Base-by-base conservation (phyloP, 2,797 vertebrate species). In the Moxostoma hubbsi region DNA sequence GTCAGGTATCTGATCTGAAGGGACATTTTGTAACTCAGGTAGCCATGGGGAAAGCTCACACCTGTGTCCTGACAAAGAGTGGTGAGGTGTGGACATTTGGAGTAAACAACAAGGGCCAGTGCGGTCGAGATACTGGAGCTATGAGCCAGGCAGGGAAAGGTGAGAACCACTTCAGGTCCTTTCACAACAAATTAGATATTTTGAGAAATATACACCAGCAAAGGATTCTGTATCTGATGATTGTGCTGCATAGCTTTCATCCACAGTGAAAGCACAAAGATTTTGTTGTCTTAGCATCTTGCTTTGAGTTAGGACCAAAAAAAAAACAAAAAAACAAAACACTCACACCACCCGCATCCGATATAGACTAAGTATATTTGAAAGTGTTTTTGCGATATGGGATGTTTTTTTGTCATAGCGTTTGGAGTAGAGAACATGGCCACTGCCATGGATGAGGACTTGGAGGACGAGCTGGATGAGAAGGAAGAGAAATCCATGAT, bases 401-500 rank as follows among this genome's bases (percentile, higher is more conserved):
- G 4, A 15, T 71, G 13, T 54, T 11, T 10, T 43, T n/a, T 4
- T 75, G 74, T 74, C 2, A 13, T 53, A 86, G 98, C 96, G 49
- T 99, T 99, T 88, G 97, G 97, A 58, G 95, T 99, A 64, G 97
- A 99, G 90, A 99, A 95, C 87, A 99, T 99, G 98, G 98, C 97
- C 85, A 99, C 98, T 64, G 98, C 98, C 63, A 99, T 99, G 98
- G 98, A 99, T 82, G 98, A 99, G 89, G 98, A 99, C 85, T 88
- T 99, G 81, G 98, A 99, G 88, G 98, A 99, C 24, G 98, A 99
- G 79, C 88, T 98, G 12, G 98, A 99, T 87, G 98, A 99, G 75
- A 98, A 99, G 84, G 97, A 99, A 85, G 98, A 99, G 90, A 99
- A 99, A 84, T 98, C 97, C 76, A 95, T 99, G 95, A 99, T 99